Base-by-base conservation (phyloP, 1,140 invertebrate species). In the Myzus persicae region DNA sequence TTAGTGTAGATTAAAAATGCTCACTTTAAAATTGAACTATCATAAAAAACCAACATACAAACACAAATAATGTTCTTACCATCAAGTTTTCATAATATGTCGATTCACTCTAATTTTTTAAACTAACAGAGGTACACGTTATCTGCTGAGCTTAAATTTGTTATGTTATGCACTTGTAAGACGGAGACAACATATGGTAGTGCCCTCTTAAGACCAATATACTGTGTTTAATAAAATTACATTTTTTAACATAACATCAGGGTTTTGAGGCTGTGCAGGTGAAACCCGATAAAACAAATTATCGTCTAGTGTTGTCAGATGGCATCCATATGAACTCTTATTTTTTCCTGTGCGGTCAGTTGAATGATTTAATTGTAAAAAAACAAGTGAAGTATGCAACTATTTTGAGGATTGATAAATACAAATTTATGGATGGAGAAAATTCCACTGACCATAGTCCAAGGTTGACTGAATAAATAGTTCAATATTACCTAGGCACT, bases 321-420 rank as follows among this genome's bases (percentile, higher is more conserved):
- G 91, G 91, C 24, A 38, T n/a, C 6, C 26, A 85, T 31, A 93
- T 93, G 91, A 93, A 93, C 9, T 93, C 91, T 36, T 93, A 93
- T 93, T 93, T 93, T 31, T 93, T 48, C 36, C 54, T 93, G n/a
- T 42, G 9, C 31, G 8, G 5, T 11, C n/a, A 51, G 11, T 93
- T 93, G 20, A 51, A 82, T 1, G 5, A 51, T 59, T 42, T 93
- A 5, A 84, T 93, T 4, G 22, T 40, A 11, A 51, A 54, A 85
- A 84, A 85, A 9, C 44, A 85, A 84, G 22, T 93, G 1, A 93
- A 93, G 8, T 93, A 85, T 48, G 81, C 46, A 40, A 93, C 91
- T 1, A 85, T 93, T 8, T 54, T 93, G 8, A 51, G 81, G 9
- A 93, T 93, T 54, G 91, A 93, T 26, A 8, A 93, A 26, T 84